phyloP scores from a whole-genome alignment of 2,888 invertebrate genomes.

The Heliconius aoede region DNA sequence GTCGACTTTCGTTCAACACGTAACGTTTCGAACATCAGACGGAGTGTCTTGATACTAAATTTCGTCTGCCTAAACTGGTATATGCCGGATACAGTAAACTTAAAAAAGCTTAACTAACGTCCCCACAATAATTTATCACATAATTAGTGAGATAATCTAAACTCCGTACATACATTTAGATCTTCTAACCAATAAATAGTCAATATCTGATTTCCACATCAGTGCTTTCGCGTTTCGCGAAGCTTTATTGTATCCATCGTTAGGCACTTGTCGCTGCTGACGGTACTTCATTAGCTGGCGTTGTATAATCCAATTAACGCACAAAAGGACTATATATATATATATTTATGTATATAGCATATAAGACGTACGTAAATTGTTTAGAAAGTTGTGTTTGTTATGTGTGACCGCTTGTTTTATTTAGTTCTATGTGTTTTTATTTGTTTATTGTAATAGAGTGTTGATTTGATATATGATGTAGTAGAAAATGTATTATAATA shows the following conservation, averaged over 20 bases:
- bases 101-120: background rate
- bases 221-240: slow-evolving; percentile 3
- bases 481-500: too few relatives aligned
- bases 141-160: slow-evolving; percentile 27
- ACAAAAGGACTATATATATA: slow-evolving; percentile 29
- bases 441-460: too few relatives aligned
- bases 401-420: background rate
- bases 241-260: slow-evolving; percentile 37
- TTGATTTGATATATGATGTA: too few relatives aligned
- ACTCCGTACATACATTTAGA: slow-evolving; percentile 7
- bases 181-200: slow-evolving; percentile 13
- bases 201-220: slow-evolving; percentile 27
- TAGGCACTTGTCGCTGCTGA: slow-evolving; percentile 35
- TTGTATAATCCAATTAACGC: slow-evolving; percentile 43
- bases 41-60: too few relatives aligned
- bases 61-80: too few relatives aligned
- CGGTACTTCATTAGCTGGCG: slow-evolving; percentile 46
- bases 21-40: too few relatives aligned
- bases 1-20: too few relatives aligned
- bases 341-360: slow-evolving; percentile 18
- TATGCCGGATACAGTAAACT: too few relatives aligned
- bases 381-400: slow-evolving; percentile 16
- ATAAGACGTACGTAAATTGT: background rate
- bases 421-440: too few relatives aligned
- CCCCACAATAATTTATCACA: slow-evolving; percentile 18